Evolutionary conservation across 2,797 vertebrate genomes (phyloP), one percentile per base, ranked within the genome.

Genomic region (Delichon dasypus): DNA sequence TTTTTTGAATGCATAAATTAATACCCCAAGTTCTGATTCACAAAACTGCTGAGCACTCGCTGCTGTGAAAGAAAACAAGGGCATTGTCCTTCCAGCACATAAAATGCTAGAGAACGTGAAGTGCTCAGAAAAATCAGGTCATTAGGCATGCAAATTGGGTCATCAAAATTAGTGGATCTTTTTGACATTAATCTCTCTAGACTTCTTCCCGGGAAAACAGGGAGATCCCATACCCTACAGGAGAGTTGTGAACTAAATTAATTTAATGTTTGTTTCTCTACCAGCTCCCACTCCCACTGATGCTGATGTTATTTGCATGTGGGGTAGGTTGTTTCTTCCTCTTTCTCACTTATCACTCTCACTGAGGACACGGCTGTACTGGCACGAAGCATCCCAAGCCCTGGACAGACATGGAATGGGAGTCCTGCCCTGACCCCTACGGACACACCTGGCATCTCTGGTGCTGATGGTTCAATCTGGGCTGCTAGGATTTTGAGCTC

Each of bases 241-340:
- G 95, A 96, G 93, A 96, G 90, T 95, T 96, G 95, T 96, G 96
- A 96, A 96, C 96, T 95, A 96, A 96, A 96, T 96, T 96, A 96
- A 95, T 96, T 96, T 94, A 91, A 96, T 96, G 95, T 96, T 96
- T 96, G 88, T 96, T 96, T 96, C 90, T 89, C 66, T 61, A 88
- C 19, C 38, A 94, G 77, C 91, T 96, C 95, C 94, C 88, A 1
- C 87, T 94, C 85, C 85, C 85, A 88, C 66, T 88, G 90, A 96
- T 94, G 91, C 92, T 66, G 89, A 85, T 79, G 92, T 82, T 91
- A 92, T 89, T 92, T 92, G 92, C 76, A 85, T 83, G 54, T 85
- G 2, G 20, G 66, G 72, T 77, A 3, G 32, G 78, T 65, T 91
- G 51, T n/a, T 93, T 84, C 70, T 3, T 1, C 60, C 25, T 72